These are phyloP conservation scores for Barbus barbus DNA, from an alignment of 2,113 vertebrate species.

Conservation along the genomic window DNA sequence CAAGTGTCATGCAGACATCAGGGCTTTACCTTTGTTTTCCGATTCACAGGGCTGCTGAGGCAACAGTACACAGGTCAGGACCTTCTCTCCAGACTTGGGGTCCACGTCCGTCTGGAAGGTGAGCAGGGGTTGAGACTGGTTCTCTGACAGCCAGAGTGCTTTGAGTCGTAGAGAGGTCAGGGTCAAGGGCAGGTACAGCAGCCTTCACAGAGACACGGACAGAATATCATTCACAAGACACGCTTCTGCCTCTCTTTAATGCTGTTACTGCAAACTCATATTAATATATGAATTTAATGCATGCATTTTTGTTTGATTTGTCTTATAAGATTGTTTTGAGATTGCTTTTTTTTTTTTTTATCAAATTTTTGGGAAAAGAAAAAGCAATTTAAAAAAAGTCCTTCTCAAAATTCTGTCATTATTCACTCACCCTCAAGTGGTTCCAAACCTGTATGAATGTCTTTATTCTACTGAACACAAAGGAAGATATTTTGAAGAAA, in stretches of 20 bases:
- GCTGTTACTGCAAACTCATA: neutral
- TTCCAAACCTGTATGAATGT: too few relatives aligned
- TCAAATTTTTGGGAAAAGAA: too few relatives aligned
- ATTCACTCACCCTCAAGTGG: too few relatives aligned
- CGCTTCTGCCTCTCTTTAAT: neutral
- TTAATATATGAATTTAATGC: too few relatives aligned
- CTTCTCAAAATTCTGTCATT: too few relatives aligned
- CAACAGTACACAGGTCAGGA: constrained; percentile 95
- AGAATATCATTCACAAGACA: constrained; percentile 5
- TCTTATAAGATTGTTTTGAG: too few relatives aligned
- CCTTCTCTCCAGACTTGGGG: constrained; percentile 85
- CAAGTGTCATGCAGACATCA: neutral
- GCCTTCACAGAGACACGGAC: constrained; percentile 67
- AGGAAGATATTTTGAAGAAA: too few relatives aligned
- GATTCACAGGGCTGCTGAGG: constrained; percentile 89
- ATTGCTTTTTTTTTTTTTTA: too few relatives aligned
- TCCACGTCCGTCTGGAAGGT: constrained; percentile 94
- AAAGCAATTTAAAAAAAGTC: too few relatives aligned
- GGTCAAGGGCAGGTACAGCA: constrained; percentile 86
- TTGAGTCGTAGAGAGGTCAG: constrained; percentile 90
- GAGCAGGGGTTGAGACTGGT: constrained; percentile 96
- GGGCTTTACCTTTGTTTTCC: constrained; percentile 78
- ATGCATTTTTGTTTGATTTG: too few relatives aligned
- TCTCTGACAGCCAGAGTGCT: constrained; percentile 97
- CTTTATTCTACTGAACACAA: too few relatives aligned